Evolutionary conservation across 2,113 vertebrate genomes (phyloP).

Genomic region (Suricata suricatta): DNA sequence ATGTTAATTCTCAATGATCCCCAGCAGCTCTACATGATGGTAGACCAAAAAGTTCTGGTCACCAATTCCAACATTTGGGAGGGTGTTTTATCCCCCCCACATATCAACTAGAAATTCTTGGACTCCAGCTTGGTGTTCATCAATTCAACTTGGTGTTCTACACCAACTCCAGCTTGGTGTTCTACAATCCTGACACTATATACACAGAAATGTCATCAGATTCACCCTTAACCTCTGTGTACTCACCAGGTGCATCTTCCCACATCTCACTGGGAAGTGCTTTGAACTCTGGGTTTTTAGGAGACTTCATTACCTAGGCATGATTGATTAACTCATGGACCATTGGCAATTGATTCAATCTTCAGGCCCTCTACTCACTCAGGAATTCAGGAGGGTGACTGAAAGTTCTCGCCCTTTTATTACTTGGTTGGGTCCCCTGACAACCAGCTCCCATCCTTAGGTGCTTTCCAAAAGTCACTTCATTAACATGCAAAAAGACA

Average conservation of each 20-base stretch:
- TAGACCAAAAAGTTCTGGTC: not conserved
- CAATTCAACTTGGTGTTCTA: not conserved
- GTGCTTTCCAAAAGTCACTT: not conserved
- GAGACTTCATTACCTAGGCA: not conserved
- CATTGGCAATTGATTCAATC: not conserved
- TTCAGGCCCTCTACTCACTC: not conserved
- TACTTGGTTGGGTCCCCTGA: not conserved
- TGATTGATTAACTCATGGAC: not conserved
- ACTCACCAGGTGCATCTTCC: not conserved
- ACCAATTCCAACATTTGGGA: not conserved
- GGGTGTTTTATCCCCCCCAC: not conserved
- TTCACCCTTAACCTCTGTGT: not conserved
- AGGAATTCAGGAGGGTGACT: not conserved
- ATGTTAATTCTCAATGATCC: not conserved
- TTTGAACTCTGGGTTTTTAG: not conserved
- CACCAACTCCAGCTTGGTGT: not conserved
- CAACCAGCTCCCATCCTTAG: not conserved
- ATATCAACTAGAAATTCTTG: not conserved
- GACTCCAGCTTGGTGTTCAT: not conserved
- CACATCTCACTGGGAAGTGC: not conserved
- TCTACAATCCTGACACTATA: not conserved
- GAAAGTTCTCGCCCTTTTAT: not conserved
- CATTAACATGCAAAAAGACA: not conserved
- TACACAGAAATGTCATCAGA: not conserved
- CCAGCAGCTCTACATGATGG: not conserved